A percentile compares a stretch with the other conserved stretches of the same genome.
phyloP scores from a whole-genome alignment of 2,797 vertebrate genomes.

The Schizopygopsis pylzovi region DNA sequence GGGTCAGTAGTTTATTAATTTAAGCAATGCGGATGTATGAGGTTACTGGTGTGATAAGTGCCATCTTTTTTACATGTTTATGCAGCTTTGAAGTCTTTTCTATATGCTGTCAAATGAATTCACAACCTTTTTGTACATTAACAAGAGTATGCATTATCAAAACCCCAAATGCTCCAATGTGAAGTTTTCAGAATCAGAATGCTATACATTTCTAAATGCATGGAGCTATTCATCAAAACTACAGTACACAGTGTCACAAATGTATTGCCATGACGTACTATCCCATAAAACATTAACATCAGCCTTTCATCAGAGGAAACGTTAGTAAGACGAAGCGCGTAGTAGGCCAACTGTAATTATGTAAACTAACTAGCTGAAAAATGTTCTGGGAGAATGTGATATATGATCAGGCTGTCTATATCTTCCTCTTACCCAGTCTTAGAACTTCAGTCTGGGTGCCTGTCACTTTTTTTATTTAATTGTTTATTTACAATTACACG shows the following conservation, averaged over 20 bases:
- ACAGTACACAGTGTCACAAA: neutral
- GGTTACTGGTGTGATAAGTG: neutral
- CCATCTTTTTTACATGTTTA: constrained; percentile 11
- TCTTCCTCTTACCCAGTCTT: neutral
- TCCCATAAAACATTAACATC: too few species aligned
- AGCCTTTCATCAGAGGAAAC: too few species aligned
- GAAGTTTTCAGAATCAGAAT: neutral
- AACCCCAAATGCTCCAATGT: neutral
- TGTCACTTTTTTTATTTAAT: constrained; percentile 29
- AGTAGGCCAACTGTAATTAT: too few species aligned
- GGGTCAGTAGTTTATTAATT: neutral
- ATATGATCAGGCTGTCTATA: too few species aligned
- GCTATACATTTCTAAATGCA: neutral
- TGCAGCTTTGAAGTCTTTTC: neutral
- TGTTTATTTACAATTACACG: constrained; percentile 41
- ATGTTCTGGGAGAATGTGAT: too few species aligned
- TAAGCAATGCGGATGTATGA: neutral
- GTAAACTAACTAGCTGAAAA: too few species aligned
- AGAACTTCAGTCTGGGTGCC: constrained; percentile 26
- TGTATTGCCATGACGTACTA: too few species aligned
- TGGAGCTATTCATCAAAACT: neutral
- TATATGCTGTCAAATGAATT: neutral
- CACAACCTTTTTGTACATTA: too few species aligned
- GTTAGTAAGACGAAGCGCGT: too few species aligned
- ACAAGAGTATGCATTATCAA: neutral